phyloP scores from a whole-genome alignment of 2,888 invertebrate genomes.

The Plebejus anna region DNA sequence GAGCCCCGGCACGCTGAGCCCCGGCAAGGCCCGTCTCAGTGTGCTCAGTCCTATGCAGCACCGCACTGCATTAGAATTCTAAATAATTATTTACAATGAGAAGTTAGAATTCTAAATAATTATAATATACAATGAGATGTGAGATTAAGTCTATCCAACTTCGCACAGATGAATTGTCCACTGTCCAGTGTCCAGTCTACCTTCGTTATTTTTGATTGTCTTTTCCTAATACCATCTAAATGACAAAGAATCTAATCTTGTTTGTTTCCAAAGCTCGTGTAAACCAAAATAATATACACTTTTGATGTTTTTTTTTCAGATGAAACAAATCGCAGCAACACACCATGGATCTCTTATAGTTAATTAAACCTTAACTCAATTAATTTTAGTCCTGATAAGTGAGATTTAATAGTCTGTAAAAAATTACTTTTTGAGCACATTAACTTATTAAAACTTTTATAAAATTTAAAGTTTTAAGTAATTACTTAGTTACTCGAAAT shows the following conservation, averaged over 20 bases:
- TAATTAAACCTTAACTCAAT: constrained; percentile 48
- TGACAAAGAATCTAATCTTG: neutral
- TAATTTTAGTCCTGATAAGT: constrained; percentile 61
- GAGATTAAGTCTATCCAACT: no score
- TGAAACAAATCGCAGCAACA: constrained; percentile 50
- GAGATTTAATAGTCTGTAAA: constrained; percentile 43
- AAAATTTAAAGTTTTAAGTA: constrained; percentile 32
- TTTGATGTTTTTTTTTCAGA: constrained; percentile 45
- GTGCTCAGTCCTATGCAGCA: no score
- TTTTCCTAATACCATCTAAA: no score
- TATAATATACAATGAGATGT: no score
- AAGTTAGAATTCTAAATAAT: no score
- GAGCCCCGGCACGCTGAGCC: no score
- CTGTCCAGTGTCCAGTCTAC: no score
- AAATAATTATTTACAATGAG: no score
- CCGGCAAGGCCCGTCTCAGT: no score
- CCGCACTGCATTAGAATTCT: no score
- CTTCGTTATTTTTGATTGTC: no score
- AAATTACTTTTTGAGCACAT: constrained; percentile 46
- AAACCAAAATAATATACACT: neutral
- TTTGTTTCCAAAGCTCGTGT: neutral
- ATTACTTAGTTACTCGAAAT: constrained; percentile 4
- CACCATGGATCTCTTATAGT: constrained; percentile 72
- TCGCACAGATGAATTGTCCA: no score
- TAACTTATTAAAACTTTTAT: constrained; percentile 36